These are phyloP conservation scores for Caradrina kadenii DNA, from an alignment of 2,888 invertebrate genomes.

Conservation along the genomic window DNA sequence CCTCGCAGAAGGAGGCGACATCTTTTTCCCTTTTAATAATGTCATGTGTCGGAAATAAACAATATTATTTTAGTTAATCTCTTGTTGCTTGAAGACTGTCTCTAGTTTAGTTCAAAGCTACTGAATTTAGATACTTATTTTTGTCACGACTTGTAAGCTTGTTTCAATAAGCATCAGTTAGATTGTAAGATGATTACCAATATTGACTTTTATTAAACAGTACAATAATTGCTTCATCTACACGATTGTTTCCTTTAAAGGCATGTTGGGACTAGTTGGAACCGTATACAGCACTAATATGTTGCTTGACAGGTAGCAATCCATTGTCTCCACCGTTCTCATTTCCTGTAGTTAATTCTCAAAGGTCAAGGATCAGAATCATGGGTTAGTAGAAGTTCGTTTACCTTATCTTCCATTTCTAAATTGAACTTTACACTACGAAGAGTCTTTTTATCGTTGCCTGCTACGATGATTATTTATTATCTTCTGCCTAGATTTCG, in stretches of 20 bases:
- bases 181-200: background rate
- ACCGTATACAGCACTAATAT: slow-evolving; percentile 21
- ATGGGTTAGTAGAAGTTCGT: background rate
- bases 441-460: background rate
- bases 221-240: background rate
- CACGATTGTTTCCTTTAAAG: slow-evolving; percentile 22
- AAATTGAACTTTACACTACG: background rate
- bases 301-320: slow-evolving; percentile 13
- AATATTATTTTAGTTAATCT: background rate
- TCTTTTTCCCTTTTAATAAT: background rate
- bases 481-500: too few relatives aligned
- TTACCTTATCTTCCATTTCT: background rate
- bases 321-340: slow-evolving; percentile 7
- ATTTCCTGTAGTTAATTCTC: slow-evolving; percentile 20
- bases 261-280: slow-evolving; percentile 12
- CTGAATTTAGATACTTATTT: too few relatives aligned
- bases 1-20: too few relatives aligned
- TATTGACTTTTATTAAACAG: background rate
- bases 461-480: background rate
- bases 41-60: background rate
- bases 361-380: background rate
- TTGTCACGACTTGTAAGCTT: background rate
- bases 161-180: background rate
- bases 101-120: background rate
- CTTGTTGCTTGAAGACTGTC: background rate